Conservation (phyloP, 2,113 vertebrate species). For the Antigone vipio region DNA sequence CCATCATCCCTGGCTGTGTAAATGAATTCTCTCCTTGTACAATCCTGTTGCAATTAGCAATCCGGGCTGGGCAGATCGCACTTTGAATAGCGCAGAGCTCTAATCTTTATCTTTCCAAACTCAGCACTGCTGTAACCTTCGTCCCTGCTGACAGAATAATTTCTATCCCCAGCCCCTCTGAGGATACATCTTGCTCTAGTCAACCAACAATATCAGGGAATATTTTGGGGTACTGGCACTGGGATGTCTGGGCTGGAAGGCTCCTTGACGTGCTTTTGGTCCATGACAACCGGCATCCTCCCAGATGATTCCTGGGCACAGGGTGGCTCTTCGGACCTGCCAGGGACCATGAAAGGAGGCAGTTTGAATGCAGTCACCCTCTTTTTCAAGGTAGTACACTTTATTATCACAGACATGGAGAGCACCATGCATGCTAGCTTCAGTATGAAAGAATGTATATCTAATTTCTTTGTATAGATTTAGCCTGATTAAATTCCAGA, state of each 20-base stretch:
- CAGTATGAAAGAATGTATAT: not conserved
- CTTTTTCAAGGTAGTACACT: not conserved
- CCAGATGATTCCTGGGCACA: not conserved
- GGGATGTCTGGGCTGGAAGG: not conserved
- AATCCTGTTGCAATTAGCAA: not conserved
- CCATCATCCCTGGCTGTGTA: not conserved
- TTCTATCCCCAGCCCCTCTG: not conserved
- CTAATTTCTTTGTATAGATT: not conserved
- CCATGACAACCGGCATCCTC: not conserved
- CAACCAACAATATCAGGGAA: not conserved
- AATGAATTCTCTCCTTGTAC: not conserved
- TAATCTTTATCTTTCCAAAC: not conserved
- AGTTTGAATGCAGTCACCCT: not conserved
- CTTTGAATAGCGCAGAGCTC: not conserved
- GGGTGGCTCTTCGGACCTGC: not conserved
- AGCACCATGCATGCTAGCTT: not conserved
- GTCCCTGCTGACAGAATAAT: not conserved
- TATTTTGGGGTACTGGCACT: not conserved
- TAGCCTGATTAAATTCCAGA: not conserved
- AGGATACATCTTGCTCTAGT: not conserved
- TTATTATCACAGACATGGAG: not conserved
- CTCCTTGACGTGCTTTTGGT: not conserved
- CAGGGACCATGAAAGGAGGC: not conserved
- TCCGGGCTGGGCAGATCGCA: not conserved
- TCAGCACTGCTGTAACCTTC: not conserved